Evolutionary conservation across 2,797 vertebrate species (phyloP).

Genomic region (Coluber constrictor): DNA sequence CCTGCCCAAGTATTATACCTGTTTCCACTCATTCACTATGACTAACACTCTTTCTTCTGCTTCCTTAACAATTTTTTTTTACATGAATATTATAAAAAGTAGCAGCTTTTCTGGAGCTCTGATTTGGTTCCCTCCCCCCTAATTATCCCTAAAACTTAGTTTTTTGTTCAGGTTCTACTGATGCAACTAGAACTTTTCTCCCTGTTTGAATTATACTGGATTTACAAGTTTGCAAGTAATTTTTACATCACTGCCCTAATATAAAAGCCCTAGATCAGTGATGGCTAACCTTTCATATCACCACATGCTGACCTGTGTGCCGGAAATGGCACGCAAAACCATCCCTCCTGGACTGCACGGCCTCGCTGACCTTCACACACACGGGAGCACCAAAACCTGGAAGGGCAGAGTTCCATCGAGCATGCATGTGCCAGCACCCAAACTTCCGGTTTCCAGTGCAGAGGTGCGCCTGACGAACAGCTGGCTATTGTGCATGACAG

Average conservation of each 20-base stretch:
- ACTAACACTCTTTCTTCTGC: not conserved
- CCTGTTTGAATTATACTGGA: not conserved
- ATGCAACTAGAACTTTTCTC: not conserved
- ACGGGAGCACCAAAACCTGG: too few relatives aligned
- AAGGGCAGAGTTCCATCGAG: too few relatives aligned
- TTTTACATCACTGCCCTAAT: not conserved
- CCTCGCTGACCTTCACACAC: rapidly evolving
- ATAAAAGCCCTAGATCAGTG: not conserved
- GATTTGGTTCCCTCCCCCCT: too few relatives aligned
- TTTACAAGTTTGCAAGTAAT: not conserved
- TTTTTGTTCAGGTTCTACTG: not conserved
- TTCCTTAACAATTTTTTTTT: not conserved
- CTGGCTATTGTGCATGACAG: too few relatives aligned
- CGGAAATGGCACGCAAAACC: too few relatives aligned
- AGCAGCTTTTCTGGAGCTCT: not conserved
- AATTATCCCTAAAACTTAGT: not conserved
- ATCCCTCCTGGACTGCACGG: too few relatives aligned
- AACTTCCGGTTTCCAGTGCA: too few relatives aligned
- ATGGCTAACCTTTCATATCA: too few relatives aligned
- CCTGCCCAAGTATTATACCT: not conserved
- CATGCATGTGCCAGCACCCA: too few relatives aligned
- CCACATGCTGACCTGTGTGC: too few relatives aligned
- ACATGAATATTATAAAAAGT: not conserved
- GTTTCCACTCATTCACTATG: not conserved
- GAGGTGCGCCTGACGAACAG: rapidly evolving